These are phyloP conservation scores for Sminthurinus aureus DNA, from an alignment of 2,888 invertebrate genomes.

Conservation along the genomic window DNA sequence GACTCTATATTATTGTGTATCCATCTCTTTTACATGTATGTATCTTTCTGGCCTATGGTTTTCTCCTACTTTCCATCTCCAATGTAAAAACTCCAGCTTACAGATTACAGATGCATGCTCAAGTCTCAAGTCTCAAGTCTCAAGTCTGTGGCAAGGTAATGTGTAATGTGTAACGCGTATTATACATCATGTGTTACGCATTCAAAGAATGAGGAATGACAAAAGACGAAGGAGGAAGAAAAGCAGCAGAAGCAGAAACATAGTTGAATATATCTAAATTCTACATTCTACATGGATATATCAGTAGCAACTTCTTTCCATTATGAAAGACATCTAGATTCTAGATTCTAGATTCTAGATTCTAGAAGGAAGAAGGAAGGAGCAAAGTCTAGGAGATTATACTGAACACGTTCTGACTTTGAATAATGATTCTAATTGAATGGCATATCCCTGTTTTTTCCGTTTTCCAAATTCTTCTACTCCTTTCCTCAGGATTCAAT, in stretches of 20 bases:
- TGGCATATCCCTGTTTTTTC: slow-evolving; percentile 47
- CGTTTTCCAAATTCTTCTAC: no score
- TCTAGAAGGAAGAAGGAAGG: slow-evolving; percentile 14
- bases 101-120: no score
- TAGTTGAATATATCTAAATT: background rate
- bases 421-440: slow-evolving; percentile 52
- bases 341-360: no score
- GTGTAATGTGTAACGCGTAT: no score
- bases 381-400: slow-evolving; percentile 42
- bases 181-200: no score
- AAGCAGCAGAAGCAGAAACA: background rate
- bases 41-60: no score
- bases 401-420: slow-evolving; percentile 49
- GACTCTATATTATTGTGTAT: no score
- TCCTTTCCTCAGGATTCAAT: no score
- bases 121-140: background rate
- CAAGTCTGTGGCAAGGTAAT: background rate
- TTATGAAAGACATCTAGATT: slow-evolving; percentile 35
- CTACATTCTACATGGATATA: background rate
- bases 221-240: background rate
- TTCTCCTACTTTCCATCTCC: no score
- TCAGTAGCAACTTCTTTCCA: slow-evolving; percentile 7
- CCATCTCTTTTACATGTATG: no score
- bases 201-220: background rate
- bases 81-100: no score